Evolutionary conservation across 2,113 vertebrate genomes (phyloP), one percentile per base, ranked within the genome.

Genomic region (Calyptommatus sinebrachiatus): DNA sequence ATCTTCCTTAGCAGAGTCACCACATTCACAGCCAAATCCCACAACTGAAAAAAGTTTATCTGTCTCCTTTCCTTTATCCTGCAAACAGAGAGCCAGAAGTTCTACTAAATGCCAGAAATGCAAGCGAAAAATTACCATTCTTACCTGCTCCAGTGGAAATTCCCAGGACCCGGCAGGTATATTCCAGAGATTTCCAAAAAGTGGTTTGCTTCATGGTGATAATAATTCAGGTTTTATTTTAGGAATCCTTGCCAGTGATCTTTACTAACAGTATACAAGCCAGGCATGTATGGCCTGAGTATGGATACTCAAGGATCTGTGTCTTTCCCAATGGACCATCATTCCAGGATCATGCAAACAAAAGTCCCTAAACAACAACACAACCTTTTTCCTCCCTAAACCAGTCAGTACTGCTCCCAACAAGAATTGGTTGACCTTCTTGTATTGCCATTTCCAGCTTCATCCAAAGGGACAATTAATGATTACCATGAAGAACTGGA

Each of bases 111-210:
- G 50, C 18, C 31, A 41, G 31, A 68, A 68, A 68, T 22, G 67
- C 67, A 46, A 35, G 21, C 3, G 45, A 35, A 70, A 70, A 70
- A 70, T 46, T 29, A 66, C 24, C 31, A 22, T 61, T 24, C 67
- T 78, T 18, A 78, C 77, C 77, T 78, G 77, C 50, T 78, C 77
- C 77, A 4, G 77, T 78, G 5, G 67, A 62, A 31, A 71, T 14
- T 16, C 67, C 77, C 67, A 78, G 35, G 31, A 78, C 18, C 12
- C 77, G 77, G 21, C 77, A 78, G 46, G 67, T 8, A 2, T 71
- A 71, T 71, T 78, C 77, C 77, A 78, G 31, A 20, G 53, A 29
- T 14, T 29, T 71, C 77, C 77, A 78, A 61, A 61, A 22, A 60
- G 41, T 4, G 9, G n/a, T 8, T 62, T 46, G 77, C 11, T 69